Evolutionary conservation across 2,888 invertebrate genomes (phyloP).

Genomic region (Pyrochroa serraticornis): DNA sequence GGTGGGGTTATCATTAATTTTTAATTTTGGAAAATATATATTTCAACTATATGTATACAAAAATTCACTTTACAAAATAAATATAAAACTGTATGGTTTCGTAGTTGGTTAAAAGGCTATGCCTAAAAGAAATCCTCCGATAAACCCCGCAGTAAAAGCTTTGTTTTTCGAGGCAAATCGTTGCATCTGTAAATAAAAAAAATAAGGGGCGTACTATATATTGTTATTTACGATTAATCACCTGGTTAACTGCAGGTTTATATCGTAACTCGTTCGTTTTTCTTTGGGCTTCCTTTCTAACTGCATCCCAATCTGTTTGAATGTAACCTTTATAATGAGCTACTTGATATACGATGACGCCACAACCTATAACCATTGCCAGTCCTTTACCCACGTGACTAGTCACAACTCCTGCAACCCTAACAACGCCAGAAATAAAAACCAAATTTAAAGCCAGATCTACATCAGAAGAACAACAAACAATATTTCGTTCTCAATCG

Average conservation of each 20-base stretch:
- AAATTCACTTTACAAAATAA: background rate
- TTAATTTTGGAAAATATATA: too few relatives aligned
- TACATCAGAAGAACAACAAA: too few relatives aligned
- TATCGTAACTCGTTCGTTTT: conserved; percentile 13
- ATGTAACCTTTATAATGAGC: conserved; percentile 19
- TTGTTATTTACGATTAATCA: background rate
- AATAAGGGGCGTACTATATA: background rate
- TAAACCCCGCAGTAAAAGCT: conserved; percentile 22
- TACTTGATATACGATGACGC: conserved; percentile 16
- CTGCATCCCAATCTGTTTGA: conserved; percentile 9
- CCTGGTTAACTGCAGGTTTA: conserved; percentile 12
- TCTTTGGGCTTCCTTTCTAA: conserved; percentile 5
- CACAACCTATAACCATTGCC: conserved; percentile 11
- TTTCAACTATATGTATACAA: background rate
- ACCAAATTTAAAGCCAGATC: too few relatives aligned
- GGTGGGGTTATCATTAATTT: too few relatives aligned
- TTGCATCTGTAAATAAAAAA: conserved; percentile 11
- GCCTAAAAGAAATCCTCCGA: conserved; percentile 24
- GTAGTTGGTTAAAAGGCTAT: conserved; percentile 9
- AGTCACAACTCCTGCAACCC: conserved; percentile 16
- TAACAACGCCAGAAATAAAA: background rate
- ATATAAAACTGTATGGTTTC: background rate
- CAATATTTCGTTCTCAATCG: too few relatives aligned
- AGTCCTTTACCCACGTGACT: conserved; percentile 8
- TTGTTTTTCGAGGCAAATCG: conserved; percentile 12